Base-by-base conservation (phyloP, 1,140 invertebrate species). In the Drosophila bifasciata region DNA sequence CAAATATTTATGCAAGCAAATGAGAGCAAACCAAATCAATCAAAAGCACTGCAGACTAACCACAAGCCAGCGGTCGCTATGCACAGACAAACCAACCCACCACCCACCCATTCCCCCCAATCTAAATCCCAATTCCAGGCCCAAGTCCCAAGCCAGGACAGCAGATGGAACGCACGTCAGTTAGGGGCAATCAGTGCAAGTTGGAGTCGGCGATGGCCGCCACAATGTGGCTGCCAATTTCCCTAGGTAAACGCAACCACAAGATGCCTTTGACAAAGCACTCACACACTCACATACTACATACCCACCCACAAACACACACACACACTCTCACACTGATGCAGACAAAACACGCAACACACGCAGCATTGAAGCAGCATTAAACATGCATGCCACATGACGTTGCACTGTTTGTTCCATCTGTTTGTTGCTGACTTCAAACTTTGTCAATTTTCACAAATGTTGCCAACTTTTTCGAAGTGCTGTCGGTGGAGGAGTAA, bases 21-120 rank as follows among this genome's bases (percentile, higher is more conserved):
- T 80, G 77, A 80, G 77, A 80, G 71, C 73, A 66, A 75, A 72
- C 77, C 77, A 66, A 80, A 76, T 80, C 77, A 80, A 80, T 76
- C 72, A 80, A 80, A 80, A 64, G 62, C 72, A 80, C 51, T 76
- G 60, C 71, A 70, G 64, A 75, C 60, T 50, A 66, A 76, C 77
- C 77, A 72, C 77, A 80, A 80, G 77, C 71, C 71, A 62, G 77
- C 48, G 66, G 59, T 80, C 51, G 71, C 56, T 49, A 52, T 58
- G 36, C 63, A 61, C 63, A 61, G 72, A 66, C 77, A 55, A 76
- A 67, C 43, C 21, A 67, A 36, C 32, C 16, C 36, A n/a, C n/a
- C n/a, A n/a, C n/a, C n/a, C n/a, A n/a, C n/a, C n/a, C n/a, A n/a
- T n/a, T n/a, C n/a, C n/a, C n/a, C n/a, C n/a, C n/a, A n/a, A n/a